phyloP scores from a whole-genome alignment of 1,140 invertebrate species.

The Heterodera schachtii region DNA sequence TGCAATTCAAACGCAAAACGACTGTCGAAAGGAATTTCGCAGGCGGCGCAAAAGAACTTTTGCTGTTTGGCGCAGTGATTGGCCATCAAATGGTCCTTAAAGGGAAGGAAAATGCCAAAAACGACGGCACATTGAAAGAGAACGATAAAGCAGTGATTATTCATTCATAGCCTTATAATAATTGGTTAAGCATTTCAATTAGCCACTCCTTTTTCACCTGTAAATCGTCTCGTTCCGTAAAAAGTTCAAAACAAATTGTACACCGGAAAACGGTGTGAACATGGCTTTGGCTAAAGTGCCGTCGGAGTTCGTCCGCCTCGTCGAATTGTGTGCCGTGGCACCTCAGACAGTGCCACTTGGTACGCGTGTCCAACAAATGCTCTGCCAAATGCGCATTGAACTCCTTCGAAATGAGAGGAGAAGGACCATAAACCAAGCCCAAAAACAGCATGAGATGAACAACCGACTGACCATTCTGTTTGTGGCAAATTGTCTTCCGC shows the following conservation, averaged over 20 bases:
- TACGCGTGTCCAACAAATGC: slow-evolving; percentile 31
- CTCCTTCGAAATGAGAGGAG: background rate
- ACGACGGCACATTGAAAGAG: no score
- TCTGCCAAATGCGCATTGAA: slow-evolving; percentile 35
- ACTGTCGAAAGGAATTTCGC: background rate
- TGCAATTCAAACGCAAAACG: background rate
- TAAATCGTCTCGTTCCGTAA: slow-evolving; percentile 22
- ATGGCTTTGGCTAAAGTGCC: slow-evolving; percentile 39
- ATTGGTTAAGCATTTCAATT: background rate
- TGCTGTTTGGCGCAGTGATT: background rate
- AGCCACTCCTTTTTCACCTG: background rate
- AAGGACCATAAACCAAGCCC: no score
- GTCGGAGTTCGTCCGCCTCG: slow-evolving; percentile 26
- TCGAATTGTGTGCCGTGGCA: slow-evolving; percentile 41
- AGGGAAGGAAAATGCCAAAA: no score
- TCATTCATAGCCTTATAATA: no score
- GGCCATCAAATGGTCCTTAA: background rate
- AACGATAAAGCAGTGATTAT: no score
- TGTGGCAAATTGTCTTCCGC: background rate
- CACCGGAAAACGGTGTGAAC: slow-evolving; percentile 37
- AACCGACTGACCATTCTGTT: background rate
- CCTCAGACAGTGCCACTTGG: slow-evolving; percentile 38
- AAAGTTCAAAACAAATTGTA: slow-evolving; percentile 37
- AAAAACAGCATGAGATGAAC: background rate
- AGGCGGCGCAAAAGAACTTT: background rate